Base-by-base conservation (phyloP, 2,888 invertebrate genomes). In the Agelastica alni region DNA sequence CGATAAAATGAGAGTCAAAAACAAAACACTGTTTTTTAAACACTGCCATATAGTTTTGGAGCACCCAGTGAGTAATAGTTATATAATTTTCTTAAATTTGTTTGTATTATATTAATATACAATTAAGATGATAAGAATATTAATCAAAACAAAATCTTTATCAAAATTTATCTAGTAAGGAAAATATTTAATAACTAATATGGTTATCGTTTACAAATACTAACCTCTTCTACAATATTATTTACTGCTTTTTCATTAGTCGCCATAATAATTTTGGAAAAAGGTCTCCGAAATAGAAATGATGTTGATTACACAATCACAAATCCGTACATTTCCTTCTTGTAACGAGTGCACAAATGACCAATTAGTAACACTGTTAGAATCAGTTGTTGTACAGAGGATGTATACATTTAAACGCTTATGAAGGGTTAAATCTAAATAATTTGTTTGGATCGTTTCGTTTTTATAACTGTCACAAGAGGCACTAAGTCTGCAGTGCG, bases 401-500 rank as follows among this genome's bases (percentile, higher is more conserved):
- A 60, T 56, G 60, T 60, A 60, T 56, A 58, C 58, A 58, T 60
- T 60, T 58, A 60, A 60, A 56, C 60, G 51, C 55, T 56, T 56
- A 48, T 53, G 53, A 52, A 56, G 60, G 60, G 56, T 60, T 57
- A 58, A 43, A 58, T 58, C 56, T 60, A 58, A 53, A 53, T 58
- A 56, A 60, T 59, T 59, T 59, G 59, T 59, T 59, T 59, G 53
- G 56, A 56, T 58, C 55, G 53, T 55, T 58, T 55, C 58, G 39
- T 58, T 58, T 58, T 49, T 49, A 56, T 59, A 53, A 42, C 44
- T 28, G 17, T 6, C 26, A 26, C 26, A 18, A 39, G n/a, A n/a
- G 18, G 37, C 37, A 39, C 20, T 4, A 2, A 20, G 20, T 2
- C 5, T 3, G 9, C 14, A 12, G 18, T 20, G 37, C 20, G 37